Evolutionary conservation across 2,113 vertebrate species (phyloP), one percentile per base, ranked within the genome.

Genomic region (Caranx ignobilis): DNA sequence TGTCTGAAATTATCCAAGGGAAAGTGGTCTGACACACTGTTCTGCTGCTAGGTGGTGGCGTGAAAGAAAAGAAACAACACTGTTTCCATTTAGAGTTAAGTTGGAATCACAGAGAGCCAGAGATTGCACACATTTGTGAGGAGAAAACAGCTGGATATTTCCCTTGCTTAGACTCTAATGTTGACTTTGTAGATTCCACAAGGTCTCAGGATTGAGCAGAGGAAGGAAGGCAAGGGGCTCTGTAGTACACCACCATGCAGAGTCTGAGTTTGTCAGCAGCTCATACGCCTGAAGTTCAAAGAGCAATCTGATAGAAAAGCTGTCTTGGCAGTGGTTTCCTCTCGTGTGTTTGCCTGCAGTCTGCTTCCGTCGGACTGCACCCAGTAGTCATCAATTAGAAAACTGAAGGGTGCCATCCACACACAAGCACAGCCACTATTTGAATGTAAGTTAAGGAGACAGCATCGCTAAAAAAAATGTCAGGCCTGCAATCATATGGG

Each of bases 351-450:
- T 91, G 90, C 87, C 83, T 89, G 86, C 76, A 81, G 83, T 79
- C 81, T 68, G 81, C 91, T 94, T 94, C 93, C 85, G 79, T 94
- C 90, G 26, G 86, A 91, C 90, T 81, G 82, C 83, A 84, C 87
- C 88, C 92, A 91, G 89, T 91, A 86, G 91, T 94, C 87, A 90
- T 92, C 91, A 94, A 92, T 94, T 94, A 94, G 88, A 90, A 83
- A 77, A 75, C 87, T 87, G 89, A 93, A 91, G 86, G 91, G 88
- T 82, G 88, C 87, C 90, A 77, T 92, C 87, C 73, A 77, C 85
- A 89, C 82, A 91, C 86, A 79, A 88, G 59, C 75, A 71, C 56
- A 72, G 66, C 59, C 68, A 88, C 73, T 86, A 81, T 91, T 70
- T 83, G 57, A 62, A 71, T 60, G 32, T 83, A 54, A 85, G 76